A percentile compares a stretch with the other conserved stretches of the same genome.
Evolutionary conservation across 2,797 vertebrate species (phyloP).

Genomic region (Luscinia megarhynchos): DNA sequence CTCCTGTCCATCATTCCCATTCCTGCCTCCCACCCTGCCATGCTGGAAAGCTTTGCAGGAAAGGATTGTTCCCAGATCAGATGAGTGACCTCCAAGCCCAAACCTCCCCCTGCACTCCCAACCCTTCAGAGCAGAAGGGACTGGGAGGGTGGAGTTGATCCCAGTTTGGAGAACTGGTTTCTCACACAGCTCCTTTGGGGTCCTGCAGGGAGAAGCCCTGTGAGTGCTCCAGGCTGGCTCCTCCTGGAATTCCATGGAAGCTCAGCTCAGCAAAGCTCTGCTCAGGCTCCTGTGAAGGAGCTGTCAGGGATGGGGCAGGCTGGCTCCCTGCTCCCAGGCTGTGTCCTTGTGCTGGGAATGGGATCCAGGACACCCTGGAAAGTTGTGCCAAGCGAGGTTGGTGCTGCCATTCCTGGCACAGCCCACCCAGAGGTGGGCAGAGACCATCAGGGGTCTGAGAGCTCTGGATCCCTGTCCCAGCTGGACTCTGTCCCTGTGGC

Average conservation of each 20-base stretch:
- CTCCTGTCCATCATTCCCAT: not conserved
- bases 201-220: not conserved
- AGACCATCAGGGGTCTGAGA: fast-evolving
- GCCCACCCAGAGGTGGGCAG: not conserved
- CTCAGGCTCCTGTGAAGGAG: not conserved
- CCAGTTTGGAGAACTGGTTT: slow-evolving; percentile 31
- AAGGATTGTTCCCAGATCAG: not conserved
- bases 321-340: not conserved
- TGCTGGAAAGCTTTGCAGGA: not conserved
- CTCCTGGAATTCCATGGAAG: not conserved
- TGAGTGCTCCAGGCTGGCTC: fast-evolving
- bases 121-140: not conserved
- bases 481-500: not conserved
- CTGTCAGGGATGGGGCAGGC: not conserved
- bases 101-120: not conserved
- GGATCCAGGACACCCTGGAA: not conserved
- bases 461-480: not conserved
- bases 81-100: not conserved
- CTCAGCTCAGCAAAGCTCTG: not conserved
- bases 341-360: not conserved
- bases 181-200: not conserved
- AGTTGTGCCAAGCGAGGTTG: not conserved
- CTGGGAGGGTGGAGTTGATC: not conserved
- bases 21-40: not conserved
- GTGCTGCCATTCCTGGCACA: not conserved